A percentile compares a stretch with the other conserved stretches of the same genome.
Evolutionary conservation across 2,797 vertebrate genomes (phyloP).

Genomic region (Cynopterus sphinx): DNA sequence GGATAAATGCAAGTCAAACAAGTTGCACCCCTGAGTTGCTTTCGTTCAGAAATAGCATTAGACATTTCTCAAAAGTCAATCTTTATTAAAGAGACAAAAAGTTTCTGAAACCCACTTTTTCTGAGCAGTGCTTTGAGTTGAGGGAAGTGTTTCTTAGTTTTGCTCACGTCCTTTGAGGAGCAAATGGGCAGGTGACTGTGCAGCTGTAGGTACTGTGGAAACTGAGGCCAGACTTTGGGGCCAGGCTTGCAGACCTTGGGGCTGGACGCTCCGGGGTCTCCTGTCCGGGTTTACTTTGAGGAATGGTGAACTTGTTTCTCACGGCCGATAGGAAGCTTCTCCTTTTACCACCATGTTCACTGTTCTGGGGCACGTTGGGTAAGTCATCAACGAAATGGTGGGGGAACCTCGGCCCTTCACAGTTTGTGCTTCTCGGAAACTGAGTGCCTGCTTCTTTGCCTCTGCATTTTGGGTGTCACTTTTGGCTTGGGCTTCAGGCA

Average conservation of each 20-base stretch:
- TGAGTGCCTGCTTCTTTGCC: slow-evolving; percentile 84
- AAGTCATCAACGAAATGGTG: slow-evolving; percentile 89
- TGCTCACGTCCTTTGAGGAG: slow-evolving; percentile 82
- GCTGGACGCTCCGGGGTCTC: slow-evolving; percentile 47
- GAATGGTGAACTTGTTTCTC: slow-evolving; percentile 79
- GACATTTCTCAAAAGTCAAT: slow-evolving; percentile 40
- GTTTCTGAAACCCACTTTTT: slow-evolving; percentile 87
- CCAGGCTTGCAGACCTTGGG: slow-evolving; percentile 32
- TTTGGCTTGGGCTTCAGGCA: slow-evolving; percentile 87
- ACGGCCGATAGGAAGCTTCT: slow-evolving; percentile 82
- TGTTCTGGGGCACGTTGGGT: slow-evolving; percentile 89
- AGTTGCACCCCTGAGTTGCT: background rate
- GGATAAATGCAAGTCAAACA: background rate
- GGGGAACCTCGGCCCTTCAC: slow-evolving; percentile 87
- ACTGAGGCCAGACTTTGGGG: slow-evolving; percentile 61
- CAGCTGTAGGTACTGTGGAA: slow-evolving; percentile 73
- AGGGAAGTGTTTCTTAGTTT: slow-evolving; percentile 87
- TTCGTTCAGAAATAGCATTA: background rate
- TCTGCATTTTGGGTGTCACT: slow-evolving; percentile 83
- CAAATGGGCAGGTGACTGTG: slow-evolving; percentile 76
- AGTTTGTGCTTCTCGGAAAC: slow-evolving; percentile 85
- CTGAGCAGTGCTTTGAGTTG: slow-evolving; percentile 90
- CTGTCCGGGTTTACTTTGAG: slow-evolving; percentile 53
- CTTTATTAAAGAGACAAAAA: slow-evolving; percentile 90
- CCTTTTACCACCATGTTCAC: slow-evolving; percentile 85